Conservation (phyloP, 2,113 vertebrate genomes). For the Sylvietta virens region DNA sequence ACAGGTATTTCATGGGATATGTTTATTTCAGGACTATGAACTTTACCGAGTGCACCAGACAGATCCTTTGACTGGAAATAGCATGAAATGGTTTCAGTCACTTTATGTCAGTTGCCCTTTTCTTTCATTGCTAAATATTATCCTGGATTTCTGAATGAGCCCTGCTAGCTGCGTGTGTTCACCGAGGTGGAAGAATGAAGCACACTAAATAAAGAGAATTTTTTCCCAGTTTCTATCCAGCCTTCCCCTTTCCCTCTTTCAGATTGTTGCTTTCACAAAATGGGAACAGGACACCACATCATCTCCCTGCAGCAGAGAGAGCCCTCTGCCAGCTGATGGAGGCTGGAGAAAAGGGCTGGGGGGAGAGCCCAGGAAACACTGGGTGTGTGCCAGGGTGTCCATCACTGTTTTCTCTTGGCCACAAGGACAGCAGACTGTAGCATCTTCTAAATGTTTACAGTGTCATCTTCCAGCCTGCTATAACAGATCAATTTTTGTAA, state of each 20-base stretch:
- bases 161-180: background rate
- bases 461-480: background rate
- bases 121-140: background rate
- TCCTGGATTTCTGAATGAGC: conserved; percentile 22
- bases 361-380: background rate
- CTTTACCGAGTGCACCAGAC: background rate
- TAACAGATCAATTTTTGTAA: background rate
- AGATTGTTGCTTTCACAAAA: background rate
- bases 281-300: background rate
- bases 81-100: background rate
- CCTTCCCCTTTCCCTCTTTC: background rate
- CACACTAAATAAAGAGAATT: background rate
- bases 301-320: background rate
- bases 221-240: background rate
- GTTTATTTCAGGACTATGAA: background rate
- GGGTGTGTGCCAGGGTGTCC: background rate
- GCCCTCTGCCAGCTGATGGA: background rate
- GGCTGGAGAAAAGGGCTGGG: background rate
- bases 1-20: background rate
- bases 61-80: conserved; percentile 5
- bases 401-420: background rate
- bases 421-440: background rate
- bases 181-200: conserved; percentile 6
- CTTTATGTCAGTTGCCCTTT: conserved; percentile 17
- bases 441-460: conserved; percentile 14